Evolutionary conservation across 1,140 invertebrate genomes (phyloP).

Genomic region (Drosophila malerkotliana): DNA sequence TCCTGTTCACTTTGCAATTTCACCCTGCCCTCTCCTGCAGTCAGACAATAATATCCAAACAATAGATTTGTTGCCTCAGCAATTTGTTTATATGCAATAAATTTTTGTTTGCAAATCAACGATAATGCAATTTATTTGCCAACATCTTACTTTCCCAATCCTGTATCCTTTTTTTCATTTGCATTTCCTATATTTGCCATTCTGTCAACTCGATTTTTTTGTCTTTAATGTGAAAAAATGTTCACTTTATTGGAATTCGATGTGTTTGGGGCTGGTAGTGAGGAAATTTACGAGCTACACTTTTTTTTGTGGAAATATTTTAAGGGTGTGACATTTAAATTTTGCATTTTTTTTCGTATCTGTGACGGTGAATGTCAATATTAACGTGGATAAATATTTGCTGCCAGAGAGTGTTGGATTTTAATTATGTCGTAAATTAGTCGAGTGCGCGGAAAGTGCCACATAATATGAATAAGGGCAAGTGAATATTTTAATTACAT

Average conservation of each 20-base stretch:
- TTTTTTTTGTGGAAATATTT: slow-evolving; percentile 29
- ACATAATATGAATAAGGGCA: slow-evolving; percentile 11
- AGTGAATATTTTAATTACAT: not conserved
- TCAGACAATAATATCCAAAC: slow-evolving; percentile 32
- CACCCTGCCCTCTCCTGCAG: not conserved
- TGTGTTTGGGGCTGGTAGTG: slow-evolving; percentile 27
- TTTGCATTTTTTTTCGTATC: slow-evolving; percentile 1
- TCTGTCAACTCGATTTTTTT: slow-evolving; percentile 40
- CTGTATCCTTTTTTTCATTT: slow-evolving; percentile 55
- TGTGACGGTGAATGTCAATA: slow-evolving; percentile 14
- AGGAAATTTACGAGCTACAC: slow-evolving; percentile 50
- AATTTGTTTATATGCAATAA: slow-evolving; percentile 78
- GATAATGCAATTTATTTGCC: slow-evolving; percentile 76
- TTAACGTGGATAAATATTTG: slow-evolving; percentile 27
- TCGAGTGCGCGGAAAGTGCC: slow-evolving; percentile 3
- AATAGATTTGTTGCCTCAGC: slow-evolving; percentile 68
- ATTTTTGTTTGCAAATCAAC: slow-evolving; percentile 69
- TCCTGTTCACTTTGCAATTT: slow-evolving; percentile 37
- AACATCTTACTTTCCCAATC: slow-evolving; percentile 28
- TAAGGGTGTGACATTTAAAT: slow-evolving; percentile 3
- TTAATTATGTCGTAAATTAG: slow-evolving; percentile 54
- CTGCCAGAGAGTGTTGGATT: slow-evolving; percentile 19
- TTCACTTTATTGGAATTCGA: slow-evolving; percentile 48
- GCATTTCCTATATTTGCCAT: slow-evolving; percentile 35
- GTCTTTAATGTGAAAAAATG: slow-evolving; percentile 34